A percentile compares a stretch with the other conserved stretches of the same genome.
These are phyloP conservation scores for Corydoras maculifer DNA, from an alignment of 2,113 vertebrate genomes.

Conservation along the genomic window DNA sequence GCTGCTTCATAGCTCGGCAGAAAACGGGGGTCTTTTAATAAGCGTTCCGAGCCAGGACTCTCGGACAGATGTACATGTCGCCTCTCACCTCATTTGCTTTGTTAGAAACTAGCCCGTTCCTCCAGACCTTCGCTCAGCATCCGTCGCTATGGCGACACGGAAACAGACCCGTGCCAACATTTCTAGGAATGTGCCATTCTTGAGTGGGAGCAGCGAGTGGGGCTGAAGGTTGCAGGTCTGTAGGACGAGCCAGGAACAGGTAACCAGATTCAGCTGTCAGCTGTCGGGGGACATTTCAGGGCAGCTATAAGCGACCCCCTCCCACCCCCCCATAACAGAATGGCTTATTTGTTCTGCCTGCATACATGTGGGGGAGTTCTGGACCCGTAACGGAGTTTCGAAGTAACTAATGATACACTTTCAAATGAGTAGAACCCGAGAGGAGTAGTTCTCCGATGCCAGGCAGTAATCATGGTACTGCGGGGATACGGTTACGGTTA, in stretches of 20 bases:
- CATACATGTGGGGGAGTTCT: conserved; percentile 53
- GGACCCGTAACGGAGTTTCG: conserved; percentile 29
- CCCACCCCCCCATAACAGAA: conserved; percentile 10
- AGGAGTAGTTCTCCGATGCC: too few relatives aligned
- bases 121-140: background rate
- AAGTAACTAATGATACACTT: too few relatives aligned
- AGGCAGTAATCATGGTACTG: too few relatives aligned
- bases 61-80: background rate
- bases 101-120: background rate
- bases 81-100: conserved; percentile 1
- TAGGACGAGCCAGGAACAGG: background rate
- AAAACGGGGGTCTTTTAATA: background rate
- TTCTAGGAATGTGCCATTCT: background rate
- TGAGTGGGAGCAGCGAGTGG: conserved; percentile 5
- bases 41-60: background rate
- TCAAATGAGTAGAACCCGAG: too few relatives aligned
- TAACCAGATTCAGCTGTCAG: conserved; percentile 24
- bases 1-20: background rate
- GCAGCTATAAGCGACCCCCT: background rate
- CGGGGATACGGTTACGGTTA: too few relatives aligned
- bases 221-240: background rate
- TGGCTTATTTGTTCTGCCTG: conserved; percentile 24
- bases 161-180: background rate
- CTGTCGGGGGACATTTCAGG: conserved; percentile 1
- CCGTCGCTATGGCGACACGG: background rate